Evolutionary conservation across 2,797 vertebrate species (phyloP), one percentile per base, ranked within the genome.

Genomic region (Sarcoramphus papa): DNA sequence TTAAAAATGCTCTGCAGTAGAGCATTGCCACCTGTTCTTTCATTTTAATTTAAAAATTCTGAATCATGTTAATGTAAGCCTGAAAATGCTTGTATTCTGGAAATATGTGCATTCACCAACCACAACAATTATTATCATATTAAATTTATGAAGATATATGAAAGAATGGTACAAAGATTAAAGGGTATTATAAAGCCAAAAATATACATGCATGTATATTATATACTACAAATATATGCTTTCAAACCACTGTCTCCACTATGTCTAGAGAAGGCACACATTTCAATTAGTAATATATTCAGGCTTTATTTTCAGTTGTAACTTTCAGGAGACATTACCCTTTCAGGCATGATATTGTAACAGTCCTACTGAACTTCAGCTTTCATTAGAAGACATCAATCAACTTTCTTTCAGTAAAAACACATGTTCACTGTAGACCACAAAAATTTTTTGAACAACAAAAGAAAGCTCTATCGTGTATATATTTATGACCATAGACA

Each of bases 201-300:
- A 97, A 96, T 91, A 87, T 5, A 87, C 22, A 65, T 83, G 75
- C 62, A 91, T 84, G 79, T 72, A 81, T 69, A 81, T 93, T 81
- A 95, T 51, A 78, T 25, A 72, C 14, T 81, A 63, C 76, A 94
- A 90, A 88, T 95, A 27, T 28, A 28, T 69, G 73, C 89, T 96
- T 94, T 93, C 90, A 94, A 97, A 97, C 97, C 97, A 97, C 95
- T 96, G 96, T 95, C 97, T 97, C 97, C 97, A 86, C 78, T 76
- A 51, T 93, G 95, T 97, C 96, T 97, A 93, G 85, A 81, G 78
- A 94, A 97, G 47, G 85, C 90, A 88, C 88, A 87, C 73, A 94
- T 95, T 97, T 91, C 94, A 95, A 96, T 97, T 96, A 97, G 96
- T 96, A 93, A 96, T 96, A 82, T 27, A 90, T 47, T 82, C 81